Conservation (phyloP, 2,888 invertebrate species). For the Xestobium rufovillosum region DNA sequence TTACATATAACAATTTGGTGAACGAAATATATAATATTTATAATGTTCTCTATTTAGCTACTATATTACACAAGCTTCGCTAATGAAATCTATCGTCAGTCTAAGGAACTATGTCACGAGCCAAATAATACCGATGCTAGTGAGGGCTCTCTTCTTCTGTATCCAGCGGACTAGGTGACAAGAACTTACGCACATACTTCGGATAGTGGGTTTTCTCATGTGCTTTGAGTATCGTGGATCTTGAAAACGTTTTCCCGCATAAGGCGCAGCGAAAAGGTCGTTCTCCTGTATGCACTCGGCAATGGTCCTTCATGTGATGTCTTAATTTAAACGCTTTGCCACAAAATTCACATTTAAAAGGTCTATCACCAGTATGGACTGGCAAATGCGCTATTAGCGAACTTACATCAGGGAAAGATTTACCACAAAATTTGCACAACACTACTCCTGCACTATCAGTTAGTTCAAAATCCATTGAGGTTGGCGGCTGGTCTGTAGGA, state of each 20-base stretch:
- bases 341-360: conserved; percentile 90
- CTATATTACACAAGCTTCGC: too few species aligned
- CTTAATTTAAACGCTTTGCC: conserved; percentile 88
- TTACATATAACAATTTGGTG: conserved; percentile 1
- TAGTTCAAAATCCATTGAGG: conserved; percentile 55
- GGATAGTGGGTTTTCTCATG: conserved; percentile 92
- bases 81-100: too few species aligned
- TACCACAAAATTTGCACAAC: conserved; percentile 87
- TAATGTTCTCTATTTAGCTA: too few species aligned
- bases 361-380: conserved; percentile 83
- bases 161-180: conserved; percentile 80
- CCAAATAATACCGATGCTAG: conserved; percentile 41
- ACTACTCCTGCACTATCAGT: conserved; percentile 53
- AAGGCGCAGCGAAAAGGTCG: conserved; percentile 81
- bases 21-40: neutral
- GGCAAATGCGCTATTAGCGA: conserved; percentile 82
- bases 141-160: conserved; percentile 73
- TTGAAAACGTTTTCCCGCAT: conserved; percentile 85
- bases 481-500: conserved; percentile 47
- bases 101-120: neutral
- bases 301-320: conserved; percentile 92
- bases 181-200: conserved; percentile 82
- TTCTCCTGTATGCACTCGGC: conserved; percentile 87
- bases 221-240: conserved; percentile 84
- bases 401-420: conserved; percentile 85